phyloP scores from a whole-genome alignment of 2,113 vertebrate genomes.

The Cricetomys ansorgei region DNA sequence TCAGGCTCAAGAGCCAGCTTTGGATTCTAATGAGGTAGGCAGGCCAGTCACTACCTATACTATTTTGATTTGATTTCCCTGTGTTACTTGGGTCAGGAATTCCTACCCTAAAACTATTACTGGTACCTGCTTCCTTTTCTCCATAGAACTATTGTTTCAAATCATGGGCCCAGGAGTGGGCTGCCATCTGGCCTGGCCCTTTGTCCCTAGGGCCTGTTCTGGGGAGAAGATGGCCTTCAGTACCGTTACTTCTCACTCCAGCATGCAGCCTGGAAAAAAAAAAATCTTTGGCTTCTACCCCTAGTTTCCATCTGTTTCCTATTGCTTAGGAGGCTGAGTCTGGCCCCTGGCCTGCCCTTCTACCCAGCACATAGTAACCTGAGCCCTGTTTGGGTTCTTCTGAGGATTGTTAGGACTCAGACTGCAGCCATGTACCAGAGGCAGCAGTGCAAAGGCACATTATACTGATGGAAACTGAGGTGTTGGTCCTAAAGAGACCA shows the following conservation, averaged over 20 bases:
- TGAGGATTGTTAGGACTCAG: background rate
- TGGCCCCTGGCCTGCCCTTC: background rate
- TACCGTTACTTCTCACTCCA: background rate
- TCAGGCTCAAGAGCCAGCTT: background rate
- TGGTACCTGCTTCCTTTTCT: background rate
- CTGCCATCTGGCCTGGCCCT: conserved; percentile 55
- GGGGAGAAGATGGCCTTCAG: background rate
- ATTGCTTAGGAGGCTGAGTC: conserved; percentile 38
- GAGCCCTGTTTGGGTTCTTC: background rate
- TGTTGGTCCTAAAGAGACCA: background rate
- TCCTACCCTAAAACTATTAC: background rate
- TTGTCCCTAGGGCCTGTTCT: background rate
- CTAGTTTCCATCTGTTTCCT: conserved; percentile 47
- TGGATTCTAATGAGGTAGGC: background rate
- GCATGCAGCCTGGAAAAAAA: conserved; percentile 14
- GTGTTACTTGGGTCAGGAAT: background rate
- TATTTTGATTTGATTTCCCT: background rate
- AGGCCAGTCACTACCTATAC: background rate
- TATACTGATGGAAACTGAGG: background rate
- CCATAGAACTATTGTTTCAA: background rate
- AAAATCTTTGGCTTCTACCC: background rate
- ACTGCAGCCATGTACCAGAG: background rate
- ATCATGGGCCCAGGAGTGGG: background rate
- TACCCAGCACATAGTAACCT: background rate
- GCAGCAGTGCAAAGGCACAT: background rate